These are phyloP conservation scores for Actinia equina DNA, from an alignment of 64 coral and sea anemone genomes.

Conservation along the genomic window DNA sequence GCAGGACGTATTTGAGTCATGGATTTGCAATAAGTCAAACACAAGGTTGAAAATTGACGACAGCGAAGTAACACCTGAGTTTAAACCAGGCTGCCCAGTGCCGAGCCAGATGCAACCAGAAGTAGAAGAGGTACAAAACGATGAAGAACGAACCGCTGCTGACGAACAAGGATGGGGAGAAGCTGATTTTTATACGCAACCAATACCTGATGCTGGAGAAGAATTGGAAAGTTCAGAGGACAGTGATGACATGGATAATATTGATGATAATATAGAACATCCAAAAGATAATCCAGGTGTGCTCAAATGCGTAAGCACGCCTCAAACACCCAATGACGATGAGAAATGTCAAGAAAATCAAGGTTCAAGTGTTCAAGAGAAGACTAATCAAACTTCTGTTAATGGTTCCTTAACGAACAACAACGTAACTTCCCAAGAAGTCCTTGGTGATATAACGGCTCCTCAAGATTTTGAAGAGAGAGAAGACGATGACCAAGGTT, in stretches of 20 bases:
- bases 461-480: background rate
- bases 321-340: background rate
- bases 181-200: background rate
- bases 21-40: constrained; percentile 9
- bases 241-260: background rate
- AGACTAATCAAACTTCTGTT: background rate
- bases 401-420: background rate
- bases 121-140: background rate
- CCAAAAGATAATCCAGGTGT: background rate
- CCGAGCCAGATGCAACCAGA: background rate
- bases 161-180: background rate
- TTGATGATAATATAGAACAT: background rate
- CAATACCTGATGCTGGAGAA: constrained; percentile 4
- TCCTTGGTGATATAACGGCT: background rate
- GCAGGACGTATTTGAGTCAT: constrained; percentile 30
- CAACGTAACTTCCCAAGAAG: background rate
- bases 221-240: background rate
- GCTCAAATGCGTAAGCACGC: background rate
- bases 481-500: background rate
- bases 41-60: constrained; percentile 28
- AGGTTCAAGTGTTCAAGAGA: background rate
- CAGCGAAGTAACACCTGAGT: constrained; percentile 24
- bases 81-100: background rate
- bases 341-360: background rate
- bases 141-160: background rate